Base-by-base conservation (phyloP, 30 jellyfish, hydroid and myxozoan species). In the Clytia hemisphaerica region DNA sequence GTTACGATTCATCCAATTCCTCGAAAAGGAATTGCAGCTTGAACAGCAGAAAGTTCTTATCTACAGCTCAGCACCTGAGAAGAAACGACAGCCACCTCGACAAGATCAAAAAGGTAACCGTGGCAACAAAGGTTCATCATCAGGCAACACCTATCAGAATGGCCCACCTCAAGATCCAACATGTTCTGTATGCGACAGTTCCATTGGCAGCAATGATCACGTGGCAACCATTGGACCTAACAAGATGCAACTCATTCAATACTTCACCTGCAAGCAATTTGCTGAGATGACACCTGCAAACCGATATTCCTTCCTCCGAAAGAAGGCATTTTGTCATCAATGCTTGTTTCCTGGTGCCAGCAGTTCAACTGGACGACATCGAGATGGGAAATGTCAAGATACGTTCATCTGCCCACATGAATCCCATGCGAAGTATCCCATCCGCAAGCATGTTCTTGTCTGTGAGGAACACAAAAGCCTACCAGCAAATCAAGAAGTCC, bases 331-430 rank as follows among this genome's bases (percentile, higher is more conserved):
- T 44, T 65, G 72, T 45, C 44, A 34, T 65, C 72, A 65, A 44
- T 65, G 78, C 67, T 40, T 37, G n/a, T 65, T 18, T 45, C 63
- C 71, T 27, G 78, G 72, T 4, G 78, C 72, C n/a, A 36, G 26
- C 18, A 46, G 18, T 16, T 22, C 36, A 0, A 22, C 19, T 2
- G 61, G 68, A 16, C 37, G 44, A 37, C 78, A 65, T 67, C 37
- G 28, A 44, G 78, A 65, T 10, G 69, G 72, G 33, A 33, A 40
- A 10, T 65, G 78, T 27, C 71, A 65, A 35, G 14, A 30, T 6
- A 67, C 37, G 18, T 65, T 65, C 33, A 67, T 49, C 44, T 65
- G 78, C 37, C 33, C 15, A 19, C 72, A 65, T 28, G 34, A 44
- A 38, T 65, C 78, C 5, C 78, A 65, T 29, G 31, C 22, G 27